Evolutionary conservation across 2,113 vertebrate species (phyloP).

Genomic region (Sitta europaea): DNA sequence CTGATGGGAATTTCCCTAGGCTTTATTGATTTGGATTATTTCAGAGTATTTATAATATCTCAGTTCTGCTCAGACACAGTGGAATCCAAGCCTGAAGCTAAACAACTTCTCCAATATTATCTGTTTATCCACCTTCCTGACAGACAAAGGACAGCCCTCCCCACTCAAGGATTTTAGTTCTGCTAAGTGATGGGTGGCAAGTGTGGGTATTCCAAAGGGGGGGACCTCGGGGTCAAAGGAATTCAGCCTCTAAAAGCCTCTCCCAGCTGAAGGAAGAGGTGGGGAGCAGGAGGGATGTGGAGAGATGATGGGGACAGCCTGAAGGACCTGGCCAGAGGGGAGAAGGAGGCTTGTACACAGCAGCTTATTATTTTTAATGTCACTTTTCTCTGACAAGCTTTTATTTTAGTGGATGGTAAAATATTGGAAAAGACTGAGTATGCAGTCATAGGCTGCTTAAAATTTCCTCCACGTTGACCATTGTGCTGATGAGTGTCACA

Average conservation of each 20-base stretch:
- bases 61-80: background rate
- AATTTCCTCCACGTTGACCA: background rate
- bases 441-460: background rate
- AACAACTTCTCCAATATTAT: background rate
- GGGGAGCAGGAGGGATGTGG: background rate
- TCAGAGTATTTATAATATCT: background rate
- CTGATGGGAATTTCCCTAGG: background rate
- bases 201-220: background rate
- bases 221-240: background rate
- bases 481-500: background rate
- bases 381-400: background rate
- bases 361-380: background rate
- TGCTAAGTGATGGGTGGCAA: background rate
- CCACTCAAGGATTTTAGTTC: background rate
- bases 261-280: background rate
- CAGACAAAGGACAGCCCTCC: background rate
- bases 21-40: background rate
- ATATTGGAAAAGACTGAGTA: background rate
- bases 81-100: background rate
- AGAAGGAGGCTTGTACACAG: background rate
- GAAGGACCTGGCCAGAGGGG: background rate
- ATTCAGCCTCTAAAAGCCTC: background rate
- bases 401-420: background rate
- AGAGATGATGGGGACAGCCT: background rate
- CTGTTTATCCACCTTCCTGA: background rate